phyloP scores from a whole-genome alignment of 2,797 vertebrate species.

The Brachymystax lenok region DNA sequence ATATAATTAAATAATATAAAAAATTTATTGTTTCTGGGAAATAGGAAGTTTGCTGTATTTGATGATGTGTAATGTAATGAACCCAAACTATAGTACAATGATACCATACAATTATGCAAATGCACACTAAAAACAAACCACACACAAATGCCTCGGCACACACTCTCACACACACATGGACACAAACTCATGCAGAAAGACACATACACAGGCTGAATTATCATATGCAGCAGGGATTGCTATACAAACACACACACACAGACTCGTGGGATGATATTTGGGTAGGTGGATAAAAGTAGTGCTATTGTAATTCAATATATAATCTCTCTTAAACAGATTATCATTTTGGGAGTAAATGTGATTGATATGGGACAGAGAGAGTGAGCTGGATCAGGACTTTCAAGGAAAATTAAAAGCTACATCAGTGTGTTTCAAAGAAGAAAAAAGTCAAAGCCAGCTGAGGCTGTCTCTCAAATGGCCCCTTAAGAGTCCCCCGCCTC shows the following conservation, averaged over 20 bases:
- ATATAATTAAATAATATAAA: slow-evolving; percentile 18
- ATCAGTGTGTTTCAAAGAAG: slow-evolving; percentile 28
- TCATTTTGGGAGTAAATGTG: slow-evolving; percentile 80
- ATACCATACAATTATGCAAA: slow-evolving; percentile 77
- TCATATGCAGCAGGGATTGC: slow-evolving; percentile 44
- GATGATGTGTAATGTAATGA: slow-evolving; percentile 66
- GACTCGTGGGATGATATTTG: slow-evolving; percentile 73
- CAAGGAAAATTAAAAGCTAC: slow-evolving; percentile 52
- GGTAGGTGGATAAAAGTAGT: slow-evolving; percentile 78
- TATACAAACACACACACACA: slow-evolving; percentile 13
- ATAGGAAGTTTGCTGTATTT: slow-evolving; percentile 63
- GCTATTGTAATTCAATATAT: slow-evolving; percentile 83
- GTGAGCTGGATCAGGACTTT: slow-evolving; percentile 26
- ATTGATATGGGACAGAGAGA: slow-evolving; percentile 72
- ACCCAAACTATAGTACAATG: slow-evolving; percentile 63
- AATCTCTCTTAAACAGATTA: slow-evolving; percentile 82
- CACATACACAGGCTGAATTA: not conserved
- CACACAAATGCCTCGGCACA: slow-evolving; percentile 49
- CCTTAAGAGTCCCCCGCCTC: not conserved
- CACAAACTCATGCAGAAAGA: slow-evolving; percentile 6
- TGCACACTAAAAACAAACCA: slow-evolving; percentile 54
- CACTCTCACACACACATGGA: not conserved
- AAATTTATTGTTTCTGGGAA: slow-evolving; percentile 49
- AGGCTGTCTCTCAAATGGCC: not conserved
- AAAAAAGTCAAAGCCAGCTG: slow-evolving; percentile 31